Base-by-base conservation (phyloP, 2,113 vertebrate genomes). In the Oryzias woworae region DNA sequence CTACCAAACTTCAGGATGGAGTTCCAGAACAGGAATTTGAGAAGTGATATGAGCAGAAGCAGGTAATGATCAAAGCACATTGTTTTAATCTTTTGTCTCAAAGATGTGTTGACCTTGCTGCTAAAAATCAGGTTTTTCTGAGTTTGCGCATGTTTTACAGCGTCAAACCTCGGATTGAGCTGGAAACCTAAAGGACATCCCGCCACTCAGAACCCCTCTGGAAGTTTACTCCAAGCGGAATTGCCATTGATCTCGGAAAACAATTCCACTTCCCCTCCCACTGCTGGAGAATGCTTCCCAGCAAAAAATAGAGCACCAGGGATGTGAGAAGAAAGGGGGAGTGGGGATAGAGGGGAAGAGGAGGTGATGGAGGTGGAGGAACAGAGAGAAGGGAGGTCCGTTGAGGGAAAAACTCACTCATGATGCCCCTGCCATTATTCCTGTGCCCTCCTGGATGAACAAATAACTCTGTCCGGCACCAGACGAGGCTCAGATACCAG, bases 211-310 rank as follows among this genome's bases (percentile, higher is more conserved):
- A 50, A 62, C 47, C 59, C 49, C 48, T 69, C 44, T 79, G 75
- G 75, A 89, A 78, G 75, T 86, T 76, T 69, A 75, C 65, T 77
- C 64, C 0, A 15, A 77, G 62, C 57, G 75, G 82, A 89, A 83
- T 87, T 75, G 62, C 88, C 80, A 95, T 89, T 91, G 89, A 97
- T 94, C 94, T 93, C 91, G 85, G 71, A 90, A 94, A 94, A 97
- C 94, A 98, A 98, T 98, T 92, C 94, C 89, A 95, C 94, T 97
- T 97, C 95, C 95, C 92, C 91, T 95, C 82, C 83, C 84, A 92
- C 90, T 87, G 91, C 86, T 48, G 72, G 87, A 70, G 82, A 94
- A 45, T 92, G 93, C 92, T 93, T 95, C 89, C 91, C 93, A 93
- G 92, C 93, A 88, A 94, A 94, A 86, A 94, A 94, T 91, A 91